Conservation (phyloP, 2,888 invertebrate genomes). For the Amblyteles armatorius region DNA sequence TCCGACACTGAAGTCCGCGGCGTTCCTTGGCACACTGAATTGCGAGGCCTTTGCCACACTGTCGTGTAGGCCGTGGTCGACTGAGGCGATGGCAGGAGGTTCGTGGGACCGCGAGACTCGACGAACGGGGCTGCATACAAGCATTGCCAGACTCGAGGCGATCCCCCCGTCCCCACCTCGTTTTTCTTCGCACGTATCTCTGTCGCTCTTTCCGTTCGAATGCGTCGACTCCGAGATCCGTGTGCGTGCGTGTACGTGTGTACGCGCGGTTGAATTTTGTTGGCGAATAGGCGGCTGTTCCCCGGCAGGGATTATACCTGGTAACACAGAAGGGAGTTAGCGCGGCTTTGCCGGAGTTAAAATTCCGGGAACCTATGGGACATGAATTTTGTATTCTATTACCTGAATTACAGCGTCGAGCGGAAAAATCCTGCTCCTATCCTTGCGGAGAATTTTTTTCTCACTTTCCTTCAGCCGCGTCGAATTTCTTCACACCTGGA, state of each 20-base stretch:
- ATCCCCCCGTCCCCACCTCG: not conserved
- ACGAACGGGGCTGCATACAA: not conserved
- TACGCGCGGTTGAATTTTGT: not conserved
- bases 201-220: conserved; percentile 11
- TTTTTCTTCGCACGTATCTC: not conserved
- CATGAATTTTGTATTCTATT: conserved; percentile 4
- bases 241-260: not conserved
- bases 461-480: not conserved
- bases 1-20: conserved; percentile 82
- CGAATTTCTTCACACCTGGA: not conserved
- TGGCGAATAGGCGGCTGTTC: conserved; percentile 6
- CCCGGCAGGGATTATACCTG: conserved; percentile 6
- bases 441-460: not conserved
- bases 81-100: conserved; percentile 39
- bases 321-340: not conserved
- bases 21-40: conserved; percentile 15
- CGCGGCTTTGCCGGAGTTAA: not conserved
- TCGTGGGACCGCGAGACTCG: not conserved
- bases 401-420: not conserved
- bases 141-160: conserved; percentile 14
- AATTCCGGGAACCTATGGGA: not conserved
- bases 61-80: conserved; percentile 62
- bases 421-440: not conserved
- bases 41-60: conserved; percentile 44
- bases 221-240: not conserved